Percentiles rank a stretch among this genome's conserved stretches.
Conservation (phyloP, 2,113 vertebrate species). For the Tauraco erythrolophus region DNA sequence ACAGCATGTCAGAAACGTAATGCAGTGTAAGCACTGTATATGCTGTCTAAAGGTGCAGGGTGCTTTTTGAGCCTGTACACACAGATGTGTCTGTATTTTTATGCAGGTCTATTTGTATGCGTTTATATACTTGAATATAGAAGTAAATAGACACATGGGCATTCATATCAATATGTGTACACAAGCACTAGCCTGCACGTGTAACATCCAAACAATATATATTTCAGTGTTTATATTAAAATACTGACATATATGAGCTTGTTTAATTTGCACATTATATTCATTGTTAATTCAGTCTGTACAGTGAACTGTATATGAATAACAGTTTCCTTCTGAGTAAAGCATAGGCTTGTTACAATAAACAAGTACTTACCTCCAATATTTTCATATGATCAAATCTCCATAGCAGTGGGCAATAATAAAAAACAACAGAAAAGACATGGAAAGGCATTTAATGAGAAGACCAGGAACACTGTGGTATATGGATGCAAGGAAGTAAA, state of each 20-base stretch:
- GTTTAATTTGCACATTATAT: not conserved
- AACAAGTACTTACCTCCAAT: not conserved
- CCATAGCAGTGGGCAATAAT: not conserved
- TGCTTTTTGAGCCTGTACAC: not conserved
- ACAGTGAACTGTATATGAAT: not conserved
- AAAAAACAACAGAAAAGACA: not conserved
- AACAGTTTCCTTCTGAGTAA: not conserved
- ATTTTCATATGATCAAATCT: not conserved
- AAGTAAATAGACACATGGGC: not conserved
- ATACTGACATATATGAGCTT: not conserved
- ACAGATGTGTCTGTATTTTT: not conserved
- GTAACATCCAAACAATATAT: not conserved
- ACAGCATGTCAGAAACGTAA: rapidly evolving
- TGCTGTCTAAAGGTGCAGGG: not conserved
- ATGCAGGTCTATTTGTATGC: not conserved
- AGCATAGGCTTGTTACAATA: not conserved
- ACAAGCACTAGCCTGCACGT: not conserved
- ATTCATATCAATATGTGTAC: not conserved
- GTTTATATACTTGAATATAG: not conserved
- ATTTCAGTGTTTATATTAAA: not conserved
- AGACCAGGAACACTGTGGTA: not conserved
- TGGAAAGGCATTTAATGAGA: not conserved
- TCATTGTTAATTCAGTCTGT: not conserved
- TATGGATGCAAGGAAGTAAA: not conserved
- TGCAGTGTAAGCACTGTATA: not conserved